Percentiles rank a stretch among this genome's conserved stretches.
Evolutionary conservation across 2,888 invertebrate genomes (phyloP).

Genomic region (Rhingia campestris): DNA sequence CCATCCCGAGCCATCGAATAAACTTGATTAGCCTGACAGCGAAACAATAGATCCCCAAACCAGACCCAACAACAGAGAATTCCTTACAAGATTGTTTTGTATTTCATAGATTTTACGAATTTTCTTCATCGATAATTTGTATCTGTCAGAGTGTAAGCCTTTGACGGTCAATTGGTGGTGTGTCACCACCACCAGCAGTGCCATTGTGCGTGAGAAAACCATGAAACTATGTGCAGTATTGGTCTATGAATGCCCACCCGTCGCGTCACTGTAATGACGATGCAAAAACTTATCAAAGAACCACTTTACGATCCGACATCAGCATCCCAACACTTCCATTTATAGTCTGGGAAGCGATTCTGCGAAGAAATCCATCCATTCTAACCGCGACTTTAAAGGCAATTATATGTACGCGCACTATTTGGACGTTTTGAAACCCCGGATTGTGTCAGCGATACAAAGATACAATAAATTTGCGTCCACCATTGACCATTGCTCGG

Average conservation of each 20-base stretch:
- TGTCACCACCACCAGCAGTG: slow-evolving; percentile 70
- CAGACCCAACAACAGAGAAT: slow-evolving; percentile 10
- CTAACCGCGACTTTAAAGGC: slow-evolving; percentile 61
- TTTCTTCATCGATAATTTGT: slow-evolving; percentile 52
- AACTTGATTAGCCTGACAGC: slow-evolving; percentile 47
- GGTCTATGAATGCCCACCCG: slow-evolving; percentile 46
- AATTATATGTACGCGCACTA: slow-evolving; percentile 44
- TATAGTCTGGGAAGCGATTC: slow-evolving; percentile 41
- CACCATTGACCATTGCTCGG: slow-evolving; percentile 47
- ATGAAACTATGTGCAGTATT: slow-evolving; percentile 38
- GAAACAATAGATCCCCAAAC: slow-evolving; percentile 4
- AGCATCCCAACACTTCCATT: slow-evolving; percentile 60
- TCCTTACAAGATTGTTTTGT: slow-evolving; percentile 19
- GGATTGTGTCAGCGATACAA: slow-evolving; percentile 49
- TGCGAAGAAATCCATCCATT: slow-evolving; percentile 27
- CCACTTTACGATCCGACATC: background rate
- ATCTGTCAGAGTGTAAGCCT: slow-evolving; percentile 57
- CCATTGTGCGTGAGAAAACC: slow-evolving; percentile 61
- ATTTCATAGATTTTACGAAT: slow-evolving; percentile 7
- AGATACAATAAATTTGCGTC: slow-evolving; percentile 67
- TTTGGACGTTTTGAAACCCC: slow-evolving; percentile 32
- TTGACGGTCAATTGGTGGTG: slow-evolving; percentile 49
- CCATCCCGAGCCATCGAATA: slow-evolving; percentile 38
- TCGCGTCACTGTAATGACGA: slow-evolving; percentile 59
- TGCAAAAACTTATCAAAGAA: slow-evolving; percentile 39